Base-by-base conservation (phyloP, 2,888 invertebrate species). In the Scotopteryx bipunctaria region DNA sequence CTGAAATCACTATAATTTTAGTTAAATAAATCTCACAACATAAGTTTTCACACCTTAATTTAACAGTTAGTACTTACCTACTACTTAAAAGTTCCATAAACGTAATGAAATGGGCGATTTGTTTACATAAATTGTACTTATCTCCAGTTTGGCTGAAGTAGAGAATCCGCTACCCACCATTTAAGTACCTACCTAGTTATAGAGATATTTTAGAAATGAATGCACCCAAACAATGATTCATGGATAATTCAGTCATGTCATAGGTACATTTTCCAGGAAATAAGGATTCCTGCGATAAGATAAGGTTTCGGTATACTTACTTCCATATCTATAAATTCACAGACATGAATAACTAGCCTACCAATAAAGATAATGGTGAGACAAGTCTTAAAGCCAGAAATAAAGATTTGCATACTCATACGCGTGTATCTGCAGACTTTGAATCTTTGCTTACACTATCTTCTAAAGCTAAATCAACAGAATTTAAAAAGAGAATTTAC, bases 291-390 rank as follows among this genome's bases (percentile, higher is more conserved):
- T 25, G 16, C 9, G 48, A 55, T 57, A 55, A 53, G 60, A 67
- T 65, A 60, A 63, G 33, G 43, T 37, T 55, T 35, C 40, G 23
- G 62, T 55, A 29, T 58, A 56, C 53, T 32, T 58, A 56, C 53
- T 32, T 55, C 40, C 36, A 53, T 69, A 71, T 73, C 67, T 38
- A 55, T 41, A 61, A 70, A 66, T 62, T 63, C 60, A 61, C 45
- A 60, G 64, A 63, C 59, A 57, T 55, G 44, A 55, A 50, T 59
- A 57, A 51, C 33, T 21, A 64, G 54, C 63, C 61, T 67, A 72
- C 63, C 74, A 73, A 77, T 63, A 68, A 40, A 51, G 66, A 70
- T 69, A 66, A 61, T 14, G 27, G 52, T 23, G 40, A 14, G 23
- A 29, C 3, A 32, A n/a, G 23, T 35, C 25, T n/a, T 25, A 23